phyloP scores from a whole-genome alignment of 2,113 vertebrate genomes.

The Lamprologus lemairii region DNA sequence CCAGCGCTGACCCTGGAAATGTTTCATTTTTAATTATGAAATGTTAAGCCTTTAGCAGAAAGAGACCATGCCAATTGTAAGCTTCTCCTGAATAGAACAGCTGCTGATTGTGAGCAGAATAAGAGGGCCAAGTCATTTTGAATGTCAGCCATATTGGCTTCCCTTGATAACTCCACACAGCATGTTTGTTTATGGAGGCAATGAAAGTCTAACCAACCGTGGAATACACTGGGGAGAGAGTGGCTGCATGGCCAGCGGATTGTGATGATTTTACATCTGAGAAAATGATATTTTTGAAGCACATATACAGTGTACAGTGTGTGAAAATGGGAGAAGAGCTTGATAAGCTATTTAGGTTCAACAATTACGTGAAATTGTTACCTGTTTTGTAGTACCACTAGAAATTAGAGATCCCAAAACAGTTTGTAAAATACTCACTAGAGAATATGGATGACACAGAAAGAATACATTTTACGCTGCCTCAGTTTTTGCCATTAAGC shows the following conservation, averaged over 20 bases:
- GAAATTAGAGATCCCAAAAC: neutral
- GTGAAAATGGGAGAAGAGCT: neutral
- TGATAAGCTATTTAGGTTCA: neutral
- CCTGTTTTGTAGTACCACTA: neutral
- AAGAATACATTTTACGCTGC: neutral
- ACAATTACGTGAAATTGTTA: neutral
- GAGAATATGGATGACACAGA: neutral
- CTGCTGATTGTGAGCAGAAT: constrained; percentile 40
- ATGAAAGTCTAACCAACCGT: constrained; percentile 39
- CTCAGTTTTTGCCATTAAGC: neutral
- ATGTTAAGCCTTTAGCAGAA: constrained; percentile 10
- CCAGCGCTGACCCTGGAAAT: neutral
- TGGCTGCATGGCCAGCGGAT: neutral
- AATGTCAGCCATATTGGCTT: constrained; percentile 58
- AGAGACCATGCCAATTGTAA: neutral
- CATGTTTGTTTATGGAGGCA: constrained; percentile 49
- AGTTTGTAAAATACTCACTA: neutral
- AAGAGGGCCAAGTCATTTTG: constrained; percentile 42
- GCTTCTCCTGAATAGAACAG: constrained; percentile 36
- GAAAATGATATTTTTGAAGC: neutral
- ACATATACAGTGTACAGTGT: neutral
- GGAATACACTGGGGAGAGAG: neutral
- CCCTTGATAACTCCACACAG: constrained; percentile 30
- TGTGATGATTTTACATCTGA: neutral
- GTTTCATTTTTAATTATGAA: constrained; percentile 47